A percentile compares a stretch with the other conserved stretches of the same genome.
Conservation (phyloP, 2,113 vertebrate genomes). For the Cololabis saira region DNA sequence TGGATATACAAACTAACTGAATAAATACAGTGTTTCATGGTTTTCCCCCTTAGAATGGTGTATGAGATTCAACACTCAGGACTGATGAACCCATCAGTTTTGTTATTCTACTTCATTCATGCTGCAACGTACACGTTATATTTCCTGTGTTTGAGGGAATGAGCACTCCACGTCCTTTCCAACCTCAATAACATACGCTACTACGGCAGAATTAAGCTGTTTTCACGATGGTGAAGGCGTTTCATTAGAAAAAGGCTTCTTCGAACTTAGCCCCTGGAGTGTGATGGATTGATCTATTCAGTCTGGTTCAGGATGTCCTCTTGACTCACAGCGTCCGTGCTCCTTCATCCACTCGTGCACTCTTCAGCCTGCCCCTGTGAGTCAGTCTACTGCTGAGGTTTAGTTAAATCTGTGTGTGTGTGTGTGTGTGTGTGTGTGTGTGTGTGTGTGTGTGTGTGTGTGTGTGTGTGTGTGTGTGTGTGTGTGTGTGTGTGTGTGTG, state of each 20-base stretch:
- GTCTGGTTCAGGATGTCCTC: constrained; percentile 34
- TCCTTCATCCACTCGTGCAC: constrained; percentile 37
- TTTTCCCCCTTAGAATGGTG: no score
- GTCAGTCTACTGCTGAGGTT: constrained; percentile 21
- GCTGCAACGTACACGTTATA: no score
- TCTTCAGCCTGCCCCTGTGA: constrained; percentile 17
- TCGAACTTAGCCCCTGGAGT: constrained; percentile 15
- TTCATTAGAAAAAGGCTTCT: constrained; percentile 16
- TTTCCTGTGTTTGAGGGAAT: no score
- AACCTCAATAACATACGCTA: constrained; percentile 3
- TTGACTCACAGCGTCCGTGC: constrained; percentile 56
- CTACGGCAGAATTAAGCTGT: constrained; percentile 28
- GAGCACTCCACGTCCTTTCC: constrained; percentile 4
- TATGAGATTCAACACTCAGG: no score
- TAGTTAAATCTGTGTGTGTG: constrained; percentile 3
- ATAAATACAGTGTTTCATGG: no score
- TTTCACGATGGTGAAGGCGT: constrained; percentile 38
- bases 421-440: constrained; percentile 12
- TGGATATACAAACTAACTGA: no score
- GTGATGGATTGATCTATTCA: constrained; percentile 48
- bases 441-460: constrained; percentile 13
- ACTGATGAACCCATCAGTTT: no score
- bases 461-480: constrained; percentile 13
- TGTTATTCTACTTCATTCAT: no score
- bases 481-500: constrained; percentile 12